These are phyloP conservation scores for Varecia variegata DNA, from an alignment of 2,797 vertebrate species.

Conservation along the genomic window DNA sequence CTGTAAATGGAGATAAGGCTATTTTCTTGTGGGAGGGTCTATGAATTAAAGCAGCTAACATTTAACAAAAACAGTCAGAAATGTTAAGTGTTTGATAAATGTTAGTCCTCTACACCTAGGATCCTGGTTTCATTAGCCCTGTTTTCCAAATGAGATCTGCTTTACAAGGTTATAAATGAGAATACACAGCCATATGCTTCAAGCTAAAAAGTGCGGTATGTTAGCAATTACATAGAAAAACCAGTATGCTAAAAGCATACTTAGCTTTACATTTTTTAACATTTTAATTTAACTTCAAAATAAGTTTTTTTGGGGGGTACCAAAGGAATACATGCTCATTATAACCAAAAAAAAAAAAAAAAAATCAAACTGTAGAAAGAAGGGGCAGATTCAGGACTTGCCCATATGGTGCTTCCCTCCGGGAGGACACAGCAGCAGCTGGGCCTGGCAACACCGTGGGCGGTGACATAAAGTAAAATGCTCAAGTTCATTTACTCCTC, in stretches of 20 bases:
- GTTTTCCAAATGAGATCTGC: neutral
- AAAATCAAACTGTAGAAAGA: neutral
- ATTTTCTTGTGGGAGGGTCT: neutral
- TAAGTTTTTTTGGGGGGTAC: neutral
- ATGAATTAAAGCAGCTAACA: neutral
- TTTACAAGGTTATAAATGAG: neutral
- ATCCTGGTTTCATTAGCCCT: neutral
- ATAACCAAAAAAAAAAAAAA: neutral
- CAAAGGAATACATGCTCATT: neutral
- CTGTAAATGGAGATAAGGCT: neutral
- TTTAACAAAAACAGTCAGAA: neutral
- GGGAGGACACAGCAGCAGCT: neutral
- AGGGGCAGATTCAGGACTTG: neutral
- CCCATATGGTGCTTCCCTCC: neutral
- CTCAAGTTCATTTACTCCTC: neutral
- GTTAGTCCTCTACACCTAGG: neutral
- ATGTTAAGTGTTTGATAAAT: neutral
- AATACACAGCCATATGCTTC: neutral
- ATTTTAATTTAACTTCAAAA: neutral
- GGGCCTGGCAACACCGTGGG: rapidly evolving
- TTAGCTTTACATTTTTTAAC: neutral
- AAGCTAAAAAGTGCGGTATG: neutral
- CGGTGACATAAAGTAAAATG: rapidly evolving
- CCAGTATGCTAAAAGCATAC: neutral
- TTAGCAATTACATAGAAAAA: neutral